Base-by-base conservation (phyloP, 2,113 vertebrate species). In the Gobio gobio region DNA sequence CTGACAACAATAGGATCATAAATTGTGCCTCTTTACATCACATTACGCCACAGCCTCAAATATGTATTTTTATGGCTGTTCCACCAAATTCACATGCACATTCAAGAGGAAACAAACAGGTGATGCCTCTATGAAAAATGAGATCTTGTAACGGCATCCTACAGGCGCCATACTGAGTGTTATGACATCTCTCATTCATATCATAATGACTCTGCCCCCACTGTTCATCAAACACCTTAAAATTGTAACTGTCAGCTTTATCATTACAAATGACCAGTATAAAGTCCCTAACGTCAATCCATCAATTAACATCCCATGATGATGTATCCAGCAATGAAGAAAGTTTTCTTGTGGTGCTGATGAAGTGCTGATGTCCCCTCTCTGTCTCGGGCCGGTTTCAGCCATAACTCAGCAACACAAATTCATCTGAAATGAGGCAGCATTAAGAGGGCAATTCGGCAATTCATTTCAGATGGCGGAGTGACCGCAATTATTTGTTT, bases 381-480 rank as follows among this genome's bases (percentile, higher is more conserved):
- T 78, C 64, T 47, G 70, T 84, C 45, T 54, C n/a, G 70, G 77
- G 84, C 58, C 45, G 6, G 86, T 87, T 89, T 87, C 6, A 82
- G 68, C 68, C 87, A 86, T 90, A 91, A 89, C 88, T 89, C 91
- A 93, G 90, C 89, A 93, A 91, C 87, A 88, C 89, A 89, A 90
- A 93, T 91, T 91, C 88, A 91, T 92, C 87, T 85, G 88, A 91
- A 92, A 89, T 91, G 90, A 94, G 90, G 88, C 93, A 88, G 91
- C 89, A 92, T 90, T 91, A 64, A 82, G 66, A 82, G 83, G 78
- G 29, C 87, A 72, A 84, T 86, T 86, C 73, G 75, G 78, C 61
- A 40, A 64, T 77, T 78, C 63, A 80, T 82, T 88, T 88, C 78
- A 88, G 49, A 81, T 85, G 82, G 70, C 47, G 59, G 75, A 26